Percentiles rank a stretch among this genome's conserved stretches.
Conservation (phyloP, 2,113 vertebrate species). For the Tragelaphus scriptus region DNA sequence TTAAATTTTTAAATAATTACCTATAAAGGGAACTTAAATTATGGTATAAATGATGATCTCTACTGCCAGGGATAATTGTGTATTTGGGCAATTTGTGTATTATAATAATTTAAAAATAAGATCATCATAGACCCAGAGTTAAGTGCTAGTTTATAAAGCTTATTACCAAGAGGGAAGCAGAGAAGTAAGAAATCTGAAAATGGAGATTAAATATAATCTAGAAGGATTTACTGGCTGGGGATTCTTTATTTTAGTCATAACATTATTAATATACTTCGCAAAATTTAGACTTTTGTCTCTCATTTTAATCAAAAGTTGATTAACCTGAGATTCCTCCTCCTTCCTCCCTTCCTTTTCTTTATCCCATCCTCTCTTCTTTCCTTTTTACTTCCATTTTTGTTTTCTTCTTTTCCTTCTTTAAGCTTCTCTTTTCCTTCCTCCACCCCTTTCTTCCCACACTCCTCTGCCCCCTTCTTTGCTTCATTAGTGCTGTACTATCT, state of each 20-base stretch:
- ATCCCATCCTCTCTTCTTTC: neutral
- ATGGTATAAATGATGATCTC: neutral
- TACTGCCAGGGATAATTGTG: neutral
- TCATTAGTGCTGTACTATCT: neutral
- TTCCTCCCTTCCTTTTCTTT: neutral
- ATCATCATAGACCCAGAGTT: neutral
- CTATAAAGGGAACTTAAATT: neutral
- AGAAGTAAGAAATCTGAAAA: neutral
- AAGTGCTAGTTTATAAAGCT: neutral
- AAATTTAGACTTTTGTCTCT: neutral
- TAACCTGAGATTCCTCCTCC: neutral
- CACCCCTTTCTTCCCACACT: no score
- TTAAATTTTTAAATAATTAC: neutral
- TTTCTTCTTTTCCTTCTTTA: neutral
- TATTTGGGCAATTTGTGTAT: neutral
- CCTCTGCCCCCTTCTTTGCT: neutral
- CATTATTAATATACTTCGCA: neutral
- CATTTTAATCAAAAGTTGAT: neutral
- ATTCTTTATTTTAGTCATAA: neutral
- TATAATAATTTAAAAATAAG: neutral
- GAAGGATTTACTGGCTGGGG: neutral
- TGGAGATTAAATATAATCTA: neutral
- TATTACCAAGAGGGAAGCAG: neutral
- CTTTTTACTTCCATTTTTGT: accelerated
- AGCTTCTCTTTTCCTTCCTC: neutral